phyloP scores from a whole-genome alignment of 2,888 invertebrate species.

The Morpho deidamia region DNA sequence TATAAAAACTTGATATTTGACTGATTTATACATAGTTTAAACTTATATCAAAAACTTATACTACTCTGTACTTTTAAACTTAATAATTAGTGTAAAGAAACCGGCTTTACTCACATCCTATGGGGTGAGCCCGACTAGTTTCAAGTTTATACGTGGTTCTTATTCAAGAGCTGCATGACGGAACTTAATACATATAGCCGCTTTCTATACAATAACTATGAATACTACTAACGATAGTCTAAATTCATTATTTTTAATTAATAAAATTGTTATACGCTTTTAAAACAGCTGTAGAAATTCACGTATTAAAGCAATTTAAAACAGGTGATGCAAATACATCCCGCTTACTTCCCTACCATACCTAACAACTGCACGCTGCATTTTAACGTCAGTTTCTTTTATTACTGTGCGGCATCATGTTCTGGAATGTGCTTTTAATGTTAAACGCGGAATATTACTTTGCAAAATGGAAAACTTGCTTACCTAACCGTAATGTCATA shows the following conservation, averaged over 20 bases:
- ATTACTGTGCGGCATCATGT: slow-evolving; percentile 8
- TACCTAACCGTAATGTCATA: not conserved
- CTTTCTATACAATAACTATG: no score
- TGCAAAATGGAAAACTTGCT: slow-evolving; percentile 2
- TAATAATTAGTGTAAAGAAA: no score
- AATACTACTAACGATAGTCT: no score
- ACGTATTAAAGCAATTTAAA: slow-evolving; percentile 7
- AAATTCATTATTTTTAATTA: not conserved
- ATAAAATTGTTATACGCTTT: not conserved
- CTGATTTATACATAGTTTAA: no score
- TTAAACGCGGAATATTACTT: slow-evolving; percentile 8
- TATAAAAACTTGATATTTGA: no score
- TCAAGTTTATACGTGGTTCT: no score
- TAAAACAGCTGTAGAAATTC: not conserved
- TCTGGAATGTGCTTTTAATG: slow-evolving; percentile 9
- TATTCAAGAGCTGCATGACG: no score
- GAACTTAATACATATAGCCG: no score
- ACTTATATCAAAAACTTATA: no score
- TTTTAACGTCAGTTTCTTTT: slow-evolving; percentile 8
- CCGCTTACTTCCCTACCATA: slow-evolving; percentile 3
- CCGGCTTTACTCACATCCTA: no score
- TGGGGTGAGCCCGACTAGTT: no score
- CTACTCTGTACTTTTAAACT: no score
- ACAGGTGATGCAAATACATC: slow-evolving; percentile 9
- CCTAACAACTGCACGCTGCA: slow-evolving; percentile 6